Percentiles rank a stretch among this genome's conserved stretches.
phyloP scores from a whole-genome alignment of 2,888 invertebrate genomes.

The Tiphia femorata region DNA sequence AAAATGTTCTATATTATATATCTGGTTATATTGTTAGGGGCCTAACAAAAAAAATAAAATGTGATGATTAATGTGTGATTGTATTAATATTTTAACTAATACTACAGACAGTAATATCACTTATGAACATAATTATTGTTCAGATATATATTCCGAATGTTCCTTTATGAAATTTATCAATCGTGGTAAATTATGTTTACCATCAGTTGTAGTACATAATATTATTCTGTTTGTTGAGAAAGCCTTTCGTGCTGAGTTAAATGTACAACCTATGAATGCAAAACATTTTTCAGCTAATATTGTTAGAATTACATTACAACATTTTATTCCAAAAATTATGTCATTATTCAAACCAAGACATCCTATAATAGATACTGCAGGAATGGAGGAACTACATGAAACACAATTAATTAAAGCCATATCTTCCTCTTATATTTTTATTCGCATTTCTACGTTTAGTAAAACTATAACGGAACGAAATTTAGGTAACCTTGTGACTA shows the following conservation, averaged over 20 bases:
- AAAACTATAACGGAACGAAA: too few relatives aligned
- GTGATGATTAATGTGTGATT: too few relatives aligned
- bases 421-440: background rate
- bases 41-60: background rate
- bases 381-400: background rate
- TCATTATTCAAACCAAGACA: background rate
- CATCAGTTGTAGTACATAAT: background rate
- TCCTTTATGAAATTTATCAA: background rate
- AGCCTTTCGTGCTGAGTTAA: background rate
- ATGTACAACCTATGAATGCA: background rate
- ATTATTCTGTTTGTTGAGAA: background rate
- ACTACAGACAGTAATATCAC: too few relatives aligned
- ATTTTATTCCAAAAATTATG: background rate
- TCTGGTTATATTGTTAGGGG: background rate
- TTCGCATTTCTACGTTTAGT: background rate
- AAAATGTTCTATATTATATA: conserved; percentile 10
- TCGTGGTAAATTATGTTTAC: background rate
- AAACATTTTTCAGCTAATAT: conserved; percentile 1
- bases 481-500: too few relatives aligned
- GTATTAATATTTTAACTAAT: too few relatives aligned
- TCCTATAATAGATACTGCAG: background rate
- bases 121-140: conserved; percentile 1
- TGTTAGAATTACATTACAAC: background rate
- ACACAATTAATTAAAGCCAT: background rate
- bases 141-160: background rate